Evolutionary conservation across 2,888 invertebrate genomes (phyloP).

Genomic region (Leptinotarsa juncta): DNA sequence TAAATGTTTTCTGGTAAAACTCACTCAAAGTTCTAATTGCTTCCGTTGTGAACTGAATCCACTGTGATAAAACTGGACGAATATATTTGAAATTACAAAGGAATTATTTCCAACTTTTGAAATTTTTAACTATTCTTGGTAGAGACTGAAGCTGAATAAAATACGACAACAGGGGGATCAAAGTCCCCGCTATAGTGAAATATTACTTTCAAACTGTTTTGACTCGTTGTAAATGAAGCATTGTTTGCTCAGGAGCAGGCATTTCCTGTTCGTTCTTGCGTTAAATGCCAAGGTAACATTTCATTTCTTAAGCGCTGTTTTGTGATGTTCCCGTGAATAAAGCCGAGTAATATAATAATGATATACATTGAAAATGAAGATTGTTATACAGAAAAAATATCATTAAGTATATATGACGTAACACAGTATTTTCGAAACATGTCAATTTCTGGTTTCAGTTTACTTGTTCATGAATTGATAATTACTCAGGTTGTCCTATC

Average conservation of each 20-base stretch:
- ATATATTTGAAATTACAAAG: background rate
- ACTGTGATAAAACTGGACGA: background rate
- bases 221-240: slow-evolving; percentile 14
- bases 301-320: background rate
- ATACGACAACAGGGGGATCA: background rate
- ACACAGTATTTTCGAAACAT: too few relatives aligned
- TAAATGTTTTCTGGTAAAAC: too few relatives aligned
- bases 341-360: background rate
- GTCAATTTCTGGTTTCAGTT: too few relatives aligned
- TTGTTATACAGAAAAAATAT: too few relatives aligned
- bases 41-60: background rate
- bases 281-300: background rate
- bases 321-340: background rate
- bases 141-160: slow-evolving; percentile 14
- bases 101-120: background rate
- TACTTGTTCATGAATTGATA: too few relatives aligned
- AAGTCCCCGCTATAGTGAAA: slow-evolving; percentile 12
- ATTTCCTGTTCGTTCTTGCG: background rate
- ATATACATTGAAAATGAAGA: too few relatives aligned
- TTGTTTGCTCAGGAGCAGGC: slow-evolving; percentile 2
- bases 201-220: slow-evolving; percentile 12
- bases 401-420: too few relatives aligned
- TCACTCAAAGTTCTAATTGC: too few relatives aligned
- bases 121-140: background rate
- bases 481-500: too few relatives aligned